Conservation (phyloP, 1,140 invertebrate species). For the Rhynchophorus ferrugineus region DNA sequence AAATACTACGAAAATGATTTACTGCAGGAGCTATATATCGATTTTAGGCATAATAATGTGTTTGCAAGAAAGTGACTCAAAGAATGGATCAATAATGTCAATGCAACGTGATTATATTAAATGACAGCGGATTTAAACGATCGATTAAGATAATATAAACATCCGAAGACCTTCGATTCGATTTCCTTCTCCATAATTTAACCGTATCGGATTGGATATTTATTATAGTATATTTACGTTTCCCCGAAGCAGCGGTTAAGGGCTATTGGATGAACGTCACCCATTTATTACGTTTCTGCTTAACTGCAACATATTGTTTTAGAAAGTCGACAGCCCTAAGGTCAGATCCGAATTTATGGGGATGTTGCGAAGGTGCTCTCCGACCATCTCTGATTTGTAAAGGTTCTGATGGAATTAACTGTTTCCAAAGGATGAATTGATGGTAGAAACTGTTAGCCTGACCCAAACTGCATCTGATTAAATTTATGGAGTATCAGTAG, state of each 20-base stretch:
- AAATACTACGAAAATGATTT: too few relatives aligned
- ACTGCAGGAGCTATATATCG: too few relatives aligned
- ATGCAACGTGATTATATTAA: too few relatives aligned
- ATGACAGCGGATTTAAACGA: too few relatives aligned
- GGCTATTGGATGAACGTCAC: slow-evolving; percentile 9
- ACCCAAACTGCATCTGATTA: too few relatives aligned
- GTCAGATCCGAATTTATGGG: slow-evolving; percentile 16
- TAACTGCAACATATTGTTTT: slow-evolving; percentile 23
- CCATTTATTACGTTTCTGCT: slow-evolving; percentile 22
- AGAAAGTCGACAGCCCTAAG: slow-evolving; percentile 8
- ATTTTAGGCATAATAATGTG: too few relatives aligned
- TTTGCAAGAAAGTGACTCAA: too few relatives aligned
- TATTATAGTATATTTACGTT: slow-evolving; percentile 17
- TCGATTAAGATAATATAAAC: too few relatives aligned
- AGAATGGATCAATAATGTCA: too few relatives aligned
- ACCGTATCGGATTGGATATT: slow-evolving; percentile 15
- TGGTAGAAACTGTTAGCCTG: background rate
- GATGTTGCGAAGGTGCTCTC: slow-evolving; percentile 1
- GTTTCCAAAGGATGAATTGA: background rate
- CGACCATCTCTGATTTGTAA: slow-evolving; percentile 14
- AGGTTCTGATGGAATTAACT: slow-evolving; percentile 7
- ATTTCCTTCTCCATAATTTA: too few relatives aligned
- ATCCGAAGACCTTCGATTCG: too few relatives aligned
- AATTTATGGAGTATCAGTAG: background rate
- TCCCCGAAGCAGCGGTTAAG: slow-evolving; percentile 19